phyloP scores from a whole-genome alignment of 1,140 invertebrate species.

The Asbolus verrucosus region DNA sequence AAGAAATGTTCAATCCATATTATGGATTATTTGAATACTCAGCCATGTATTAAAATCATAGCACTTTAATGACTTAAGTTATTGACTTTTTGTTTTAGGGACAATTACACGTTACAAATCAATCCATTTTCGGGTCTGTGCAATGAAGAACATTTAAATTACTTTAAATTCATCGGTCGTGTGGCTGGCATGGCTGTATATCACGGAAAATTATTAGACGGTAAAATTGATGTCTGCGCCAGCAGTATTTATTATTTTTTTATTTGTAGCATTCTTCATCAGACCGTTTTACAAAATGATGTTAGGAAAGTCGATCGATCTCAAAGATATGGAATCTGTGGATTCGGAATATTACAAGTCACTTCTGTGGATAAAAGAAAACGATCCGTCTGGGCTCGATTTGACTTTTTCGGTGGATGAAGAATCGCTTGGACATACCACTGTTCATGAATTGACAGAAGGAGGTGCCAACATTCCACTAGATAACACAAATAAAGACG shows the following conservation, averaged over 20 bases:
- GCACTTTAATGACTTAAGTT: slow-evolving; percentile 13
- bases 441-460: slow-evolving; percentile 91
- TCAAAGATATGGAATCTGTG: slow-evolving; percentile 98
- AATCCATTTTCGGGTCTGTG: slow-evolving; percentile 97
- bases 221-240: slow-evolving; percentile 67
- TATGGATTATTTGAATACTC: slow-evolving; percentile 99
- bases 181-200: slow-evolving; percentile 99
- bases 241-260: too few species aligned
- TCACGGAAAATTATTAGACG: slow-evolving; percentile 96
- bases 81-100: slow-evolving; percentile 70
- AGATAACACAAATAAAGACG: slow-evolving; percentile 95
- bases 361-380: slow-evolving; percentile 96
- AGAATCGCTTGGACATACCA: slow-evolving; percentile 95
- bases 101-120: slow-evolving; percentile 99
- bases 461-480: slow-evolving; percentile 91
- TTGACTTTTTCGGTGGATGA: slow-evolving; percentile 97
- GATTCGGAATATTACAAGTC: slow-evolving; percentile 99
- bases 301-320: slow-evolving; percentile 92
- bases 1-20: slow-evolving; percentile 99
- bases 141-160: slow-evolving; percentile 97
- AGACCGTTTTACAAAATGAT: slow-evolving; percentile 99
- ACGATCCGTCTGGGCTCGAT: slow-evolving; percentile 95
- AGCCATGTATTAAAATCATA: slow-evolving; percentile 81
- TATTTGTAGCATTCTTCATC: slow-evolving; percentile 92
- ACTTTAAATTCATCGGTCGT: slow-evolving; percentile 98